Evolutionary conservation across 2,888 invertebrate genomes (phyloP).

Genomic region (Dolichomitus sp.): DNA sequence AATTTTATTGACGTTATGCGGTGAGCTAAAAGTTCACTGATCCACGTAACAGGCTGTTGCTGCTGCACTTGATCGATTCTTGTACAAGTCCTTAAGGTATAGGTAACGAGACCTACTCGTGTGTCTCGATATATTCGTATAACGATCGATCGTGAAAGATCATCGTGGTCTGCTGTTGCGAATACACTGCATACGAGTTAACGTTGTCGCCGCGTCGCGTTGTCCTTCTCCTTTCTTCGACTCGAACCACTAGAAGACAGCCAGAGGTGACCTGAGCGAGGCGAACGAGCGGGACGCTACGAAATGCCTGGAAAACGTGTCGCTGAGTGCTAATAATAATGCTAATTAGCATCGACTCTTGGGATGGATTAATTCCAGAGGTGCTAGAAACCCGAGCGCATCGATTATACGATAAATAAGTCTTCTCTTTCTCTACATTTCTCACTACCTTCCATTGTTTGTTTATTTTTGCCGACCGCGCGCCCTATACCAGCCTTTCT

Average conservation of each 20-base stretch:
- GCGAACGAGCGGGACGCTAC: neutral
- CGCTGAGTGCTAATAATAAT: slow-evolving; percentile 72
- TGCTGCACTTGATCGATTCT: slow-evolving; percentile 44
- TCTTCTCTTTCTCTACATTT: slow-evolving; percentile 9
- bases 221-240: slow-evolving; percentile 58
- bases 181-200: slow-evolving; percentile 81
- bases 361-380: slow-evolving; percentile 73
- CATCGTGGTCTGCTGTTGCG: slow-evolving; percentile 73
- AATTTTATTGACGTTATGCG: slow-evolving; percentile 50
- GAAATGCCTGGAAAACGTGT: neutral
- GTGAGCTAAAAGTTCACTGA: slow-evolving; percentile 65
- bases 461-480: neutral
- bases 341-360: slow-evolving; percentile 74
- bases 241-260: neutral
- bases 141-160: slow-evolving; percentile 82
- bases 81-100: slow-evolving; percentile 46
- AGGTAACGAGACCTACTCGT: slow-evolving; percentile 65
- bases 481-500: no score
- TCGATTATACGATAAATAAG: slow-evolving; percentile 49
- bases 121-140: slow-evolving; percentile 59
- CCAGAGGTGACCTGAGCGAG: slow-evolving; percentile 15
- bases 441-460: slow-evolving; percentile 30
- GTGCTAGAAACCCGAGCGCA: slow-evolving; percentile 54
- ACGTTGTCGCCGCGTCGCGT: slow-evolving; percentile 78
- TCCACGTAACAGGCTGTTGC: slow-evolving; percentile 53